Percentiles rank a stretch among this genome's conserved stretches.
Evolutionary conservation across 2,888 invertebrate genomes (phyloP).

Genomic region (Zeuzera pyrina): DNA sequence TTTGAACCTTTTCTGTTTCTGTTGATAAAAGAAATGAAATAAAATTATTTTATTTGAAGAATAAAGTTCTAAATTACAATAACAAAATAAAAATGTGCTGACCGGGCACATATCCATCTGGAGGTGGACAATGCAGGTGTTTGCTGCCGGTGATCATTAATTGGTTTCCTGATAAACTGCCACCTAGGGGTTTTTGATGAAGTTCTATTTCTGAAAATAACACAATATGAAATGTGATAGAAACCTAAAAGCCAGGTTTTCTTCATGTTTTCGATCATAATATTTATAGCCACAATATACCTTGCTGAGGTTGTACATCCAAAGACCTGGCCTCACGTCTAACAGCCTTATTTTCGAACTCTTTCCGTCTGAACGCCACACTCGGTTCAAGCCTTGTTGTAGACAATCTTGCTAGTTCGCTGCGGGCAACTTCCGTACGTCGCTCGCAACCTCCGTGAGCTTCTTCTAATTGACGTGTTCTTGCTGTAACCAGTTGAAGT

Average conservation of each 20-base stretch:
- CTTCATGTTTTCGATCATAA: too few relatives aligned
- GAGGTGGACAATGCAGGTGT: slow-evolving; percentile 84
- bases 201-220: slow-evolving; percentile 58
- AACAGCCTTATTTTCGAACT: slow-evolving; percentile 76
- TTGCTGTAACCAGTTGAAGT: slow-evolving; percentile 80
- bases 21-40: slow-evolving; percentile 22
- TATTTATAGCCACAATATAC: too few relatives aligned
- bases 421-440: slow-evolving; percentile 78
- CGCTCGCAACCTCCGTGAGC: slow-evolving; percentile 76
- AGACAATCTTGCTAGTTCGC: slow-evolving; percentile 77
- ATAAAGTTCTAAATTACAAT: slow-evolving; percentile 4
- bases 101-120: slow-evolving; percentile 74
- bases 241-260: too few relatives aligned
- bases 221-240: too few relatives aligned
- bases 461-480: slow-evolving; percentile 82
- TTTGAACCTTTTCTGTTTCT: slow-evolving; percentile 71
- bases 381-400: slow-evolving; percentile 81
- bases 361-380: slow-evolving; percentile 80
- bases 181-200: slow-evolving; percentile 51
- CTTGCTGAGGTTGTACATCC: slow-evolving; percentile 62
- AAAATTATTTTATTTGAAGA: slow-evolving; percentile 13
- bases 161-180: slow-evolving; percentile 82
- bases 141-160: slow-evolving; percentile 84
- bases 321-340: slow-evolving; percentile 57
- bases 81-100: slow-evolving; percentile 9